phyloP scores from a whole-genome alignment of 2,797 vertebrate genomes.

The Nannoperca australis region DNA sequence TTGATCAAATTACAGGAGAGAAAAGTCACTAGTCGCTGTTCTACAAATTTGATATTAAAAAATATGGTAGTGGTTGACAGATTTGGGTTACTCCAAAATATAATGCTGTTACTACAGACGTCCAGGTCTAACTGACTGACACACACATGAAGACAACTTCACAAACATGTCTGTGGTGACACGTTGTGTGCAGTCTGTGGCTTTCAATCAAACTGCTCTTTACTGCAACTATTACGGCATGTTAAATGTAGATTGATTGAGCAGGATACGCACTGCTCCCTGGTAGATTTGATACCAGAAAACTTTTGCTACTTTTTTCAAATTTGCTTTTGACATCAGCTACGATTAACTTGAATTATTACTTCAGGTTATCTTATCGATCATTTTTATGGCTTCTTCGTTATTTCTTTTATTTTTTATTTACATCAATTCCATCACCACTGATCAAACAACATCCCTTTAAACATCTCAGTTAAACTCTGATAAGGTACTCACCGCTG shows the following conservation, averaged over 20 bases:
- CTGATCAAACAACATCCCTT: background rate
- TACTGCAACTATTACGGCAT: background rate
- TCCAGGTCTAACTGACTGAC: background rate
- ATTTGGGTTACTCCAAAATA: background rate
- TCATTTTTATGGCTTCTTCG: background rate
- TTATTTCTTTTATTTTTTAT: no score
- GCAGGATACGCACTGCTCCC: background rate
- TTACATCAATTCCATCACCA: constrained; percentile 1
- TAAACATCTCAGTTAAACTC: background rate
- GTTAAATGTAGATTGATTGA: background rate
- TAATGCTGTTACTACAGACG: background rate
- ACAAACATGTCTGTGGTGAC: background rate
- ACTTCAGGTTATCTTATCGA: background rate
- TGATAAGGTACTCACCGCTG: constrained; percentile 64
- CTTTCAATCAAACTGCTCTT: background rate
- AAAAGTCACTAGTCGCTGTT: background rate
- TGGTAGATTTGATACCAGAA: background rate
- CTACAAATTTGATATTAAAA: background rate
- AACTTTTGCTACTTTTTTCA: background rate
- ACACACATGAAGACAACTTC: background rate
- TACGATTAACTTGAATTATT: background rate
- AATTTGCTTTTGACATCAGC: background rate
- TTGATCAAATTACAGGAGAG: background rate
- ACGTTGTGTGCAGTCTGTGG: background rate
- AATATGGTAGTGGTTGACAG: no score